Evolutionary conservation across 35 echinoderm and acorn worm species (phyloP), one percentile per base, ranked within the genome.

Genomic region (Amphiura filiformis): DNA sequence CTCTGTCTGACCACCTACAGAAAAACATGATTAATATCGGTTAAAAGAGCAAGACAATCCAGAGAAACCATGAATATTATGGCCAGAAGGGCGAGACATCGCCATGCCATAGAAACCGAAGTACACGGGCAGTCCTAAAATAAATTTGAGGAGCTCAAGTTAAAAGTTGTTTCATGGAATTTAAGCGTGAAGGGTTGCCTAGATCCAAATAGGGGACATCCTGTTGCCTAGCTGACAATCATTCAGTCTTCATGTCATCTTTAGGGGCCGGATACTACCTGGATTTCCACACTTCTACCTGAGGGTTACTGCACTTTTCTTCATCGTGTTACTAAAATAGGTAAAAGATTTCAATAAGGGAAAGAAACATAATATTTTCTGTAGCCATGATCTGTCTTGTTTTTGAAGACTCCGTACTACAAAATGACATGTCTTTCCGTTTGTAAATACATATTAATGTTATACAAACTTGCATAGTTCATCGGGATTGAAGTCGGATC

Each of bases 201-300:
- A 4, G 61, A 70, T 70, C 15, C 61, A 70, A 70, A 70, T 70
- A 70, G 61, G 61, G 17, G 61, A 70, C 61, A 70, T 70, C 61
- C 61, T 70, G 61, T 70, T 70, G 61, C 61, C 61, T 4, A 70
- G 26, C 61, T 70, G 9, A 70, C 61, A 70, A 18, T 70, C 61
- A 70, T 70, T 47, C 41, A 70, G 9, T 70, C 61, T 23, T 70
- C 61, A 13, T 70, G 61, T 70, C 61, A 70, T 70, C 61, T 70
- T 70, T 70, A 30, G 61, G 61, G 61, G 61, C 61, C 61, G 61
- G 61, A 70, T 13, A 70, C 61, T 70, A 70, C 61, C 61, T 70
- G 61, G 61, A 70, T 70, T 70, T 70, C 61, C 61, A 70, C 61
- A 70, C 61, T 23, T 70, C 28, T 70, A 70, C 61, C 61, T 70